Percentiles rank a stretch among this genome's conserved stretches.
These are phyloP conservation scores for Epirrita christyi DNA, from an alignment of 2,888 invertebrate species.

Conservation along the genomic window DNA sequence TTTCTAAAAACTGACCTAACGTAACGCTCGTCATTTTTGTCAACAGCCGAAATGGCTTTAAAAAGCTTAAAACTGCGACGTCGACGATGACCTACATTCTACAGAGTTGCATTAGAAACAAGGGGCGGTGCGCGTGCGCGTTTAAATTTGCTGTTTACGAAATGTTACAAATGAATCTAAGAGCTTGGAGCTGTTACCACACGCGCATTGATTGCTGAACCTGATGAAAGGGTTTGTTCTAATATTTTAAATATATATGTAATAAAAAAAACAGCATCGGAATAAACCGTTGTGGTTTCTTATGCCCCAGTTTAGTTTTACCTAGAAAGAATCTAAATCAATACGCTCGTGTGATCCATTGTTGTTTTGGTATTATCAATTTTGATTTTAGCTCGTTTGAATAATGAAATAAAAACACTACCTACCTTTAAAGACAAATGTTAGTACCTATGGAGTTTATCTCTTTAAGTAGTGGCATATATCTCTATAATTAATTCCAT, in stretches of 20 bases:
- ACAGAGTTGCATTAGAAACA: conserved; percentile 78
- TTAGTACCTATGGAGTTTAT: too few species aligned
- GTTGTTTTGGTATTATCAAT: too few species aligned
- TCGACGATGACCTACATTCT: conserved; percentile 76
- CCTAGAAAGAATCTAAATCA: background rate
- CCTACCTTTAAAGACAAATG: too few species aligned
- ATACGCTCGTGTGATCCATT: background rate
- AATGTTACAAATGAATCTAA: conserved; percentile 81
- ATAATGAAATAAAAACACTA: too few species aligned
- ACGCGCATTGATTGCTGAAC: conserved; percentile 72
- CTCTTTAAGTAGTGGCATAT: too few species aligned
- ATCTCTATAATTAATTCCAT: too few species aligned
- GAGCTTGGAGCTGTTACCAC: conserved; percentile 73
- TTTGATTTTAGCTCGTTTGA: too few species aligned
- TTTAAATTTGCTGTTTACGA: conserved; percentile 81
- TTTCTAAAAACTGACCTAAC: background rate
- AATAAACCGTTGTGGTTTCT: background rate
- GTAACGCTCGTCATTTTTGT: background rate
- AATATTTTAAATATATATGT: conserved; percentile 27
- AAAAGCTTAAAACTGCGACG: conserved; percentile 42
- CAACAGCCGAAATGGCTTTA: conserved; percentile 8
- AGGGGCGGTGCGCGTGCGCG: conserved; percentile 75
- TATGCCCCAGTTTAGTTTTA: background rate
- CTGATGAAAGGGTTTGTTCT: conserved; percentile 47
- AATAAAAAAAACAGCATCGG: background rate